Evolutionary conservation across 2,797 vertebrate genomes (phyloP), one percentile per base, ranked within the genome.

Genomic region (Aeoliscus strigatus): DNA sequence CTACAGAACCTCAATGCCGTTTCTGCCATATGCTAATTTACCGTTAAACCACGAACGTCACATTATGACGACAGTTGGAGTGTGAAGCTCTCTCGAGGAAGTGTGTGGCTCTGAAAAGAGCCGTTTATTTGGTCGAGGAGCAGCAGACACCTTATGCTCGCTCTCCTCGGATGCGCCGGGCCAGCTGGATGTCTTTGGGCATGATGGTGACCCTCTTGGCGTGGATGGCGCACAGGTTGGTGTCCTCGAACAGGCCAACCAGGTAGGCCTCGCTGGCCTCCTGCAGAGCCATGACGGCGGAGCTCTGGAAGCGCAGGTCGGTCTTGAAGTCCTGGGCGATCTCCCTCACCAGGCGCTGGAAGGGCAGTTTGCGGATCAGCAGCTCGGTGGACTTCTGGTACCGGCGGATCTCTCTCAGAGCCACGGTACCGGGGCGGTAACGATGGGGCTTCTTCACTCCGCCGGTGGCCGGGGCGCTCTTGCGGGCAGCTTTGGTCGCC

Each of bases 301-400:
- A 41, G 32, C 39, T 41, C 29, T 51, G 38, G 30, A 51, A 51
- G 16, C 49, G n/a, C n/a, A n/a, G n/a, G n/a, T 42, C 49, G 9
- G 49, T 51, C 26, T 51, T 51, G 31, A 51, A 51, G 16, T 51
- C 49, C 31, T 51, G 49, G 9, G 49, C 49, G 17, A 51, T 51
- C 31, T 51, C 49, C n/a, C n/a, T n/a, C n/a, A n/a, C n/a, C n/a
- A n/a, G n/a, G n/a, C n/a, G n/a, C n/a, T n/a, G n/a, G n/a, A 2
- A n/a, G n/a, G n/a, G n/a, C n/a, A n/a, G n/a, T n/a, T n/a, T n/a
- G n/a, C 49, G 21, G 3, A 51, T 39, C 2, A 51, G 26, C n/a
- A n/a, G n/a, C n/a, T 29, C 47, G n/a, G 36, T 50, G 23, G 47
- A 50, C 15, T 50, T 50, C 28, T 42, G 39, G 12, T 42, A 42